phyloP scores from a whole-genome alignment of 2,888 invertebrate species.

The Epinotia demarniana region DNA sequence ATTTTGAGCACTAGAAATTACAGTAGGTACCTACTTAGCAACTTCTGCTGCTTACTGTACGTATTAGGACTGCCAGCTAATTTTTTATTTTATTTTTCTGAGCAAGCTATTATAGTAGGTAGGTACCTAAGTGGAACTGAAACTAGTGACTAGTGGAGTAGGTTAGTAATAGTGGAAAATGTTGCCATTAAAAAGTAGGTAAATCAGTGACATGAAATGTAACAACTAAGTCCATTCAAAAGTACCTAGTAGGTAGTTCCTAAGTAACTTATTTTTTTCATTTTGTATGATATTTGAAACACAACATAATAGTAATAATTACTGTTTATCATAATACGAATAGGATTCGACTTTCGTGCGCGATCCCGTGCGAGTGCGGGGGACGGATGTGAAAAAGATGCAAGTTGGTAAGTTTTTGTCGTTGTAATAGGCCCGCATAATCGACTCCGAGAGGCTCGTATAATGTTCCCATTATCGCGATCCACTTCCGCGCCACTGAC shows the following conservation, averaged over 20 bases:
- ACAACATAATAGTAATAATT: neutral
- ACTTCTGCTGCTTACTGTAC: too few species aligned
- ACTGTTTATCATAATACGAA: slow-evolving; percentile 12
- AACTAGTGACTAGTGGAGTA: too few species aligned
- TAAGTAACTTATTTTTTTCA: neutral
- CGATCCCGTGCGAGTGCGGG: slow-evolving; percentile 51
- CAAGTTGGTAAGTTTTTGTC: slow-evolving; percentile 80
- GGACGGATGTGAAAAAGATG: slow-evolving; percentile 69
- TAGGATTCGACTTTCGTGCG: slow-evolving; percentile 52
- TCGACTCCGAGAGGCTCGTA: slow-evolving; percentile 77
- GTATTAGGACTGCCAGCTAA: too few species aligned
- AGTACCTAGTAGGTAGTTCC: neutral
- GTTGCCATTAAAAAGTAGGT: too few species aligned
- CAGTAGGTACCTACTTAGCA: too few species aligned
- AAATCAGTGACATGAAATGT: too few species aligned
- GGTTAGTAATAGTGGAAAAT: too few species aligned
- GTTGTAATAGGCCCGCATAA: slow-evolving; percentile 73
- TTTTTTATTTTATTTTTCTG: too few species aligned
- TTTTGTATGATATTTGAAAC: neutral
- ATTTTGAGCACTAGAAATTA: too few species aligned
- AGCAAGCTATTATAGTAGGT: too few species aligned
- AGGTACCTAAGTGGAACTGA: too few species aligned
- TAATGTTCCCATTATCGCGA: slow-evolving; percentile 82
- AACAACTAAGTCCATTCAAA: too few species aligned
- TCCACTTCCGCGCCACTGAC: slow-evolving; percentile 73